These are phyloP conservation scores for Phenganax marumi DNA, from an alignment of 92 coral and sea anemone species.

Conservation along the genomic window DNA sequence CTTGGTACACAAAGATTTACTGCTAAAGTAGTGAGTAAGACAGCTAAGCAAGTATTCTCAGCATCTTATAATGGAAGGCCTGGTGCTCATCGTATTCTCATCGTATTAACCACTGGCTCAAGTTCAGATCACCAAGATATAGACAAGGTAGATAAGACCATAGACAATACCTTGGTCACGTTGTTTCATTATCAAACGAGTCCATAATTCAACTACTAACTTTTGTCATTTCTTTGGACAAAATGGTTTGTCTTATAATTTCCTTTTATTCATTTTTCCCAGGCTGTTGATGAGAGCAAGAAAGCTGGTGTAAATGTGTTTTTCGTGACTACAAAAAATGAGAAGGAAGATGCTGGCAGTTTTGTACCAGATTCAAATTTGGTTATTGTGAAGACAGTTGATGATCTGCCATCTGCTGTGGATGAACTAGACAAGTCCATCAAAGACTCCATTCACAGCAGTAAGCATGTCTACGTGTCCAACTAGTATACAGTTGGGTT, in stretches of 20 bases:
- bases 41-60: slow-evolving; percentile 39
- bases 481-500: too few species aligned
- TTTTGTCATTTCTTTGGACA: too few species aligned
- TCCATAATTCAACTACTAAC: too few species aligned
- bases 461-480: slow-evolving; percentile 2
- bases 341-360: slow-evolving; percentile 12
- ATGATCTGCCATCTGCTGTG: slow-evolving; percentile 32
- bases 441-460: slow-evolving; percentile 17
- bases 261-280: too few species aligned
- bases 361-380: slow-evolving; percentile 27
- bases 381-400: slow-evolving; percentile 9
- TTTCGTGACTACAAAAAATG: slow-evolving; percentile 48
- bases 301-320: slow-evolving; percentile 56
- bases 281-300: slow-evolving; percentile 49
- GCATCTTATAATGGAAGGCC: slow-evolving; percentile 33
- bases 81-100: slow-evolving; percentile 35
- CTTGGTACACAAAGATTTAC: slow-evolving; percentile 33
- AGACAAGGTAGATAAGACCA: background rate
- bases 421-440: slow-evolving; percentile 14
- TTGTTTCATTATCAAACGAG: too few species aligned
- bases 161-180: too few species aligned
- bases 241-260: too few species aligned
- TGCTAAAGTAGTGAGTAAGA: slow-evolving; percentile 12
- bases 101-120: slow-evolving; percentile 33
- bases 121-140: slow-evolving; percentile 45